Conservation (phyloP, 2,797 vertebrate genomes). For the Notamacropus eugenii region DNA sequence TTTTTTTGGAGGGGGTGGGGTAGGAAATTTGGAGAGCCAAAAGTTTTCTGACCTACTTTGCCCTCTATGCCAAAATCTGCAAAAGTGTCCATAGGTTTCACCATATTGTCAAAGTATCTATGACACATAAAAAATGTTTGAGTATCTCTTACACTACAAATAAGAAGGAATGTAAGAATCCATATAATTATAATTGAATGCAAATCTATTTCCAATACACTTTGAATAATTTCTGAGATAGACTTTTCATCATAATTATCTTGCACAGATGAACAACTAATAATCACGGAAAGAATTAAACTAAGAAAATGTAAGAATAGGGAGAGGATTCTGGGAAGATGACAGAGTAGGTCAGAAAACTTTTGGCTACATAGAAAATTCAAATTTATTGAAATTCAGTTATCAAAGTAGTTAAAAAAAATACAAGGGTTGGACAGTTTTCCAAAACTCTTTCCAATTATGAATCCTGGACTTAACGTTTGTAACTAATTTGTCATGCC, state of each 20-base stretch:
- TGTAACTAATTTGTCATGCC: neutral
- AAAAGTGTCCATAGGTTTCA: neutral
- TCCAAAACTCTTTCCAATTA: neutral
- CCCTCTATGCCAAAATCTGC: neutral
- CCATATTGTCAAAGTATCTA: neutral
- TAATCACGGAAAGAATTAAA: neutral
- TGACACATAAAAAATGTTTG: neutral
- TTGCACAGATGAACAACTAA: neutral
- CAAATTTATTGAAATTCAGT: neutral
- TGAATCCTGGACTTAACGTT: neutral
- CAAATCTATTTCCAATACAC: neutral
- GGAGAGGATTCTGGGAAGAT: too few relatives aligned
- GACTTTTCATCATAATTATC: neutral
- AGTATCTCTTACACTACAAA: neutral
- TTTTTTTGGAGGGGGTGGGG: too few relatives aligned
- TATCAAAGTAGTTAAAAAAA: neutral
- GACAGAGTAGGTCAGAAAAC: too few relatives aligned
- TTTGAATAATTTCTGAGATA: neutral
- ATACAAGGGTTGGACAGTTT: neutral
- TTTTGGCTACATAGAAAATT: neutral
- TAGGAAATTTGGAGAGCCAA: too few relatives aligned
- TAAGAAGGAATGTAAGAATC: neutral
- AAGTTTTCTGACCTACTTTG: too few relatives aligned
- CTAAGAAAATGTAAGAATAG: neutral
- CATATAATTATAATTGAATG: neutral